A percentile compares a stretch with the other conserved stretches of the same genome.
Evolutionary conservation across 2,888 invertebrate genomes (phyloP).

Genomic region (Oligia latruncula): DNA sequence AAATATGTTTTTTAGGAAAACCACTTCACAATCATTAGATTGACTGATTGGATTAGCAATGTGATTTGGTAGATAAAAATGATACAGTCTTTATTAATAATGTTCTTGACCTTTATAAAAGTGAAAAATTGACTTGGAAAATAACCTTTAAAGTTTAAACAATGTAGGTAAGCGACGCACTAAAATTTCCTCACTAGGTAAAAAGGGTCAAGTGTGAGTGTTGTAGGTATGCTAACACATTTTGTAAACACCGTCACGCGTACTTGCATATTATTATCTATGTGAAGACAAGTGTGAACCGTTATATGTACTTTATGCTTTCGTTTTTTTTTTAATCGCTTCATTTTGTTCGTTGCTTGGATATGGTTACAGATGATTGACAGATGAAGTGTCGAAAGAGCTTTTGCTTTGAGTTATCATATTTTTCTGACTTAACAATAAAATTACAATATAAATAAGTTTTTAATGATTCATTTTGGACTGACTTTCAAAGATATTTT

Average conservation of each 20-base stretch:
- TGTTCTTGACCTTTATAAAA: background rate
- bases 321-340: slow-evolving; percentile 8
- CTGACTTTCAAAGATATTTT: too few species aligned
- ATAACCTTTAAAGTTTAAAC: background rate
- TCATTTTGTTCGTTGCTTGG: background rate
- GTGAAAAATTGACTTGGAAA: background rate
- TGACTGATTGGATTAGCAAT: background rate
- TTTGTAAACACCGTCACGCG: slow-evolving; percentile 26
- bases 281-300: slow-evolving; percentile 23
- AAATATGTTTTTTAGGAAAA: background rate
- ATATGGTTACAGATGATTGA: background rate
- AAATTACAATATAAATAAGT: background rate
- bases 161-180: background rate
- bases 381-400: background rate
- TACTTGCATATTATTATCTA: background rate
- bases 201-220: slow-evolving; percentile 41
- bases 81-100: background rate
- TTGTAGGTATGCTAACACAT: slow-evolving; percentile 3
- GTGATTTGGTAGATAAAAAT: background rate
- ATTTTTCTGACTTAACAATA: background rate
- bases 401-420: background rate
- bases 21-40: background rate
- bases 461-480: background rate
- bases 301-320: slow-evolving; percentile 33
- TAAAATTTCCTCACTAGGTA: background rate